phyloP scores from a whole-genome alignment of 2,797 vertebrate species.

The Limnodromus scolopaceus region DNA sequence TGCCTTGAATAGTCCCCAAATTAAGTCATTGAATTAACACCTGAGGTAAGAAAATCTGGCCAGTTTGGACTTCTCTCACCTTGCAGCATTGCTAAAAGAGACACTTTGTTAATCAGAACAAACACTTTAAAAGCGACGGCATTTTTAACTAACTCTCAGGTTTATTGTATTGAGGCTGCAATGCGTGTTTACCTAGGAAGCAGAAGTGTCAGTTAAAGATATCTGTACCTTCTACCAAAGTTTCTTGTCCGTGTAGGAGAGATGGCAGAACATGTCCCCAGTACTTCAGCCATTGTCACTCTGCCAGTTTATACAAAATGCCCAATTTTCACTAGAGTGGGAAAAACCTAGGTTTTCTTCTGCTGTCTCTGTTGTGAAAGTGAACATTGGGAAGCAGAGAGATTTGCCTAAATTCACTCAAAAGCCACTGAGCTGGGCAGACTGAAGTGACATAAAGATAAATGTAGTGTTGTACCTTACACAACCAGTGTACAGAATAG shows the following conservation, averaged over 20 bases:
- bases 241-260: background rate
- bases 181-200: background rate
- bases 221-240: background rate
- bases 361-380: background rate
- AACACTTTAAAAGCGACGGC: background rate
- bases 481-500: background rate
- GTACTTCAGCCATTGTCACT: background rate
- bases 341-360: background rate
- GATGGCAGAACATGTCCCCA: background rate
- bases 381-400: background rate
- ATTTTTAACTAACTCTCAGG: background rate
- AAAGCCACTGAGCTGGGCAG: background rate
- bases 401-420: background rate
- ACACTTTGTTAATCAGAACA: background rate
- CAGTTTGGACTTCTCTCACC: background rate
- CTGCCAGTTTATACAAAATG: background rate
- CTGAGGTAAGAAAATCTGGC: background rate
- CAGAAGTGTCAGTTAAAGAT: background rate
- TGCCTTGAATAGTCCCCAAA: background rate
- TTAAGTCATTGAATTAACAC: background rate
- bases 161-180: background rate
- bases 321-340: background rate
- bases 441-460: background rate
- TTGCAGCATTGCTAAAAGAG: background rate
- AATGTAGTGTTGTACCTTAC: background rate